Base-by-base conservation (phyloP, 1,140 invertebrate genomes). In the Telenomus remus region DNA sequence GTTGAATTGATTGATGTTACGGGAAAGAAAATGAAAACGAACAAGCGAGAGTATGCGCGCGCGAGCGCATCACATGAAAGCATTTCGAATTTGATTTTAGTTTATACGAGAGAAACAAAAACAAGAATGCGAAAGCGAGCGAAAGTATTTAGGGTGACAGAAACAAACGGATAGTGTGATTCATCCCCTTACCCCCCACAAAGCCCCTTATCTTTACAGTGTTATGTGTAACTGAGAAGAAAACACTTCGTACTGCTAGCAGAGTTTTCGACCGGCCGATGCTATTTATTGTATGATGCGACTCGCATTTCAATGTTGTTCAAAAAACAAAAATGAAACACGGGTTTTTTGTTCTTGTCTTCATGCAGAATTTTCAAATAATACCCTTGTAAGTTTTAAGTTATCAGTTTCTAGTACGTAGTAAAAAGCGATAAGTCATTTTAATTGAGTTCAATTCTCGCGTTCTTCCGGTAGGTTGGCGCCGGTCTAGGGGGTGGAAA, bases 1-100 rank as follows among this genome's bases (percentile, higher is more conserved):
- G 82, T n/a, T n/a, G n/a, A n/a, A n/a, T 84, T 86, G 83, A 84
- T 87, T 73, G 61, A 73, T 73, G 46, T 85, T 87, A 87, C 84
- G 69, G 71, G 80, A 79, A n/a, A n/a, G n/a, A n/a, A n/a, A n/a
- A n/a, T n/a, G n/a, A n/a, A n/a, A n/a, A n/a, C n/a, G n/a, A n/a
- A n/a, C n/a, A n/a, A n/a, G 12, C 5, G 42, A 60, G 34, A 61
- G 64, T 47, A 42, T 53, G 35, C 16, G 12, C 48, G 43, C 57
- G 7, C 13, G 15, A 14, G 7, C n/a, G 39, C n/a, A 34, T 50
- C 12, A 71, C 43, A 39, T 3, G 14, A 37, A 48, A 46, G 35
- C 57, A 55, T 61, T 57, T 71, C 19, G 10, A 37, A 37, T 11
- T 10, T 12, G 16, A 72, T 59, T 63, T 63, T 54, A 49, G 14